phyloP scores from a whole-genome alignment of 2,113 vertebrate genomes.

The Amia ocellicauda region DNA sequence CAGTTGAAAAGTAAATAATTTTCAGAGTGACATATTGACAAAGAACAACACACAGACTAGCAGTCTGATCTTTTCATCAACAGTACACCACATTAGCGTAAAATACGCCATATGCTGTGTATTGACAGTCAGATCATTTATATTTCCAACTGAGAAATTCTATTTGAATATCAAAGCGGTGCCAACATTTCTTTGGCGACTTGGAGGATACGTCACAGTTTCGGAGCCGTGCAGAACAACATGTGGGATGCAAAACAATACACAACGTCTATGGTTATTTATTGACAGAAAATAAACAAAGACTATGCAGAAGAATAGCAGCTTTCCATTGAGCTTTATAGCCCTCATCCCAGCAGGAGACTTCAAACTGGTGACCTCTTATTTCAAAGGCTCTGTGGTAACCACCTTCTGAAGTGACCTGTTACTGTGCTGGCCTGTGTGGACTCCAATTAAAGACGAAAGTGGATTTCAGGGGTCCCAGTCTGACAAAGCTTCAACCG shows the following conservation, averaged over 20 bases:
- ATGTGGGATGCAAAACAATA: slow-evolving; percentile 15
- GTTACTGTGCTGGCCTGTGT: neutral
- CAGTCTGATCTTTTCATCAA: too few species aligned
- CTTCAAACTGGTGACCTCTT: slow-evolving; percentile 28
- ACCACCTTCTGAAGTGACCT: neutral
- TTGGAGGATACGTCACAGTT: neutral
- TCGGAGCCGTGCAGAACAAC: neutral
- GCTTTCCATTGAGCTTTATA: neutral
- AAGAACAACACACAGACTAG: too few species aligned
- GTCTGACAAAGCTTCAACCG: neutral
- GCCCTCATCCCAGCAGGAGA: slow-evolving; percentile 36
- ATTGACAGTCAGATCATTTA: too few species aligned
- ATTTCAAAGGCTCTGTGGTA: slow-evolving; percentile 1
- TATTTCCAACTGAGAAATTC: too few species aligned
- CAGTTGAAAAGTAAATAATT: too few species aligned
- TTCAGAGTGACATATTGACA: too few species aligned
- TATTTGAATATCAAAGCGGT: too few species aligned
- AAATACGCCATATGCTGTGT: too few species aligned
- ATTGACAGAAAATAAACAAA: slow-evolving; percentile 35
- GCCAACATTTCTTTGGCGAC: too few species aligned
- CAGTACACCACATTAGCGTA: too few species aligned
- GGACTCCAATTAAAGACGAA: too few species aligned
- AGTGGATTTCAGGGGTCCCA: neutral
- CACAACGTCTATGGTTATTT: neutral
- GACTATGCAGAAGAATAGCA: neutral